Evolutionary conservation across 2,113 vertebrate species (phyloP).

Genomic region (Poecilia latipinna): DNA sequence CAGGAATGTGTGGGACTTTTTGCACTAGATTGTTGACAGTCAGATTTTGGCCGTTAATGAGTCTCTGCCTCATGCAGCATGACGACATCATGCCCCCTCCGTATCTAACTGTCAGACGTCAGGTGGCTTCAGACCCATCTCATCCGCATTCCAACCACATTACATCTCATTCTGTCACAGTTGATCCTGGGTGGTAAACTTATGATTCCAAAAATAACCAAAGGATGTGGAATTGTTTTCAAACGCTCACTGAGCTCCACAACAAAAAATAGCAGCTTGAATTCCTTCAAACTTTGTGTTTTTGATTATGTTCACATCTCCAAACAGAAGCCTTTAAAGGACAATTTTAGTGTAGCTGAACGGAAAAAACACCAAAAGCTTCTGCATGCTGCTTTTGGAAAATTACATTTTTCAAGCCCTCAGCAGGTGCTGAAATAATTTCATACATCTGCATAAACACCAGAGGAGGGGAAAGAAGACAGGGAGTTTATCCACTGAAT

Average conservation of each 20-base stretch:
- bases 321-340: not conserved
- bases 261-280: not conserved
- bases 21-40: too few species aligned
- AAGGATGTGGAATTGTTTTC: not conserved
- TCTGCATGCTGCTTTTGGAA: not conserved
- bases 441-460: not conserved
- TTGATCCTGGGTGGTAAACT: not conserved
- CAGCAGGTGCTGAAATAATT: not conserved
- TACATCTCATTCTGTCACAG: not conserved
- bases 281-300: not conserved
- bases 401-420: not conserved
- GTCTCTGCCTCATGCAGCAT: not conserved
- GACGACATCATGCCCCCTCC: not conserved
- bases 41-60: too few species aligned
- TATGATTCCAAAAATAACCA: not conserved
- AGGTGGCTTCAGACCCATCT: not conserved
- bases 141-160: not conserved
- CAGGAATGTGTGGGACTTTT: too few species aligned
- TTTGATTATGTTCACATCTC: not conserved
- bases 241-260: not conserved
- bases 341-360: not conserved
- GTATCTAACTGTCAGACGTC: not conserved
- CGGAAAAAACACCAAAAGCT: not conserved
- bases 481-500: not conserved
- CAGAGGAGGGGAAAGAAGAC: not conserved